phyloP scores from a whole-genome alignment of 2,888 invertebrate species.

The Hylaea fasciaria region DNA sequence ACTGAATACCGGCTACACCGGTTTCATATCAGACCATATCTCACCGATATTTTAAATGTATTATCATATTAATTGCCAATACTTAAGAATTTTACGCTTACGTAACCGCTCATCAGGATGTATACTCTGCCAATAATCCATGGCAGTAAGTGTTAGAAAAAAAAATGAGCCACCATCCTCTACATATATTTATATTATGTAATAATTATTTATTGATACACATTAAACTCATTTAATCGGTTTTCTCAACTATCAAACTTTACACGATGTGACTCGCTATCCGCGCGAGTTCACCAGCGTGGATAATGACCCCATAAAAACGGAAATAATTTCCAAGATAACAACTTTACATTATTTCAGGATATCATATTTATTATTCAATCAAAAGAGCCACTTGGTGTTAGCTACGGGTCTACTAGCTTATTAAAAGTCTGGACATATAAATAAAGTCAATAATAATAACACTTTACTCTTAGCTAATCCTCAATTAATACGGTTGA shows the following conservation, averaged over 20 bases:
- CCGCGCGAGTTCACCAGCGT: no score
- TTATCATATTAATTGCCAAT: slow-evolving; percentile 64
- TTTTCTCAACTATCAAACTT: background rate
- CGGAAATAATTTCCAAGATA: no score
- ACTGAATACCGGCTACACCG: slow-evolving; percentile 48
- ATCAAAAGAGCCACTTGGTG: no score
- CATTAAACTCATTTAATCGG: background rate
- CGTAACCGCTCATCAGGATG: slow-evolving; percentile 41
- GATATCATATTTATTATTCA: no score
- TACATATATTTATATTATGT: background rate
- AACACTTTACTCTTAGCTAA: no score
- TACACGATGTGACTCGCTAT: no score
- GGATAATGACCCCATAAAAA: no score
- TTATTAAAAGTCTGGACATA: no score
- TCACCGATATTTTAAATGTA: slow-evolving; percentile 50
- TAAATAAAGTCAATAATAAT: no score
- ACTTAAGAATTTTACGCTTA: slow-evolving; percentile 50
- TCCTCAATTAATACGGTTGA: no score
- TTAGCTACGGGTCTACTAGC: no score
- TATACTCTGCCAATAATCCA: slow-evolving; percentile 29
- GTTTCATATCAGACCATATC: slow-evolving; percentile 53
- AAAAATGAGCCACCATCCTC: slow-evolving; percentile 8
- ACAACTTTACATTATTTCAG: no score
- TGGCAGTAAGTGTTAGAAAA: slow-evolving; percentile 24
- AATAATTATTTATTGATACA: slow-evolving; percentile 5